phyloP scores from a whole-genome alignment of 2,797 vertebrate genomes.

The Avahi laniger region DNA sequence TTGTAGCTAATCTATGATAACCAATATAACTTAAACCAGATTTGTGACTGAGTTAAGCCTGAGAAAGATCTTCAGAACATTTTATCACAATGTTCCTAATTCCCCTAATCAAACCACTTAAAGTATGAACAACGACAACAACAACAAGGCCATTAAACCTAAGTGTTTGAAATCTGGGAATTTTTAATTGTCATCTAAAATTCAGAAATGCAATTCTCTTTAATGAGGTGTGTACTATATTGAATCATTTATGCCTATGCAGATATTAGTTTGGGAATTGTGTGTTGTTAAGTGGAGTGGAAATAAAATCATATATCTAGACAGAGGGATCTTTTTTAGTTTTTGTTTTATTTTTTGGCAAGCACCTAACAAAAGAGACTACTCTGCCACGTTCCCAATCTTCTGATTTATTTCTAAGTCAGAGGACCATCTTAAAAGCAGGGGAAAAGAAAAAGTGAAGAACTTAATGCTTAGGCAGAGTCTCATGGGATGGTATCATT shows the following conservation, averaged over 20 bases:
- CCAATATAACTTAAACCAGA: constrained; percentile 5
- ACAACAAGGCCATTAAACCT: neutral
- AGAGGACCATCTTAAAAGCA: neutral
- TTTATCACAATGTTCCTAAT: constrained; percentile 20
- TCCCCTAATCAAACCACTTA: neutral
- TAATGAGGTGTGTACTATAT: neutral
- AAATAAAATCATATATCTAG: neutral
- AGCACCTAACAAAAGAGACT: constrained; percentile 6
- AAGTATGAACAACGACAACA: neutral
- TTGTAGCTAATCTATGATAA: neutral
- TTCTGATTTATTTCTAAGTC: neutral
- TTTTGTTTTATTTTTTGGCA: constrained; percentile 31
- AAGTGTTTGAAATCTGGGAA: constrained; percentile 28
- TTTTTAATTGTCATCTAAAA: neutral
- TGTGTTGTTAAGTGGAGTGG: neutral
- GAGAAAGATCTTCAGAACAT: constrained; percentile 14
- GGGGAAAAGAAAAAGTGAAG: neutral
- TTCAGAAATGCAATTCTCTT: neutral
- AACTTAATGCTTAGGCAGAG: neutral
- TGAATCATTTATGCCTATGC: neutral
- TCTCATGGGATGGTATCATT: neutral
- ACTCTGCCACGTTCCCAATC: neutral
- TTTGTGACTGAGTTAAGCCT: constrained; percentile 4
- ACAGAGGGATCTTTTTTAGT: neutral
- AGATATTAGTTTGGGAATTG: neutral